These are phyloP conservation scores for Pseudorhombus dupliciocellatus DNA, from an alignment of 2,113 vertebrate genomes.

Conservation along the genomic window DNA sequence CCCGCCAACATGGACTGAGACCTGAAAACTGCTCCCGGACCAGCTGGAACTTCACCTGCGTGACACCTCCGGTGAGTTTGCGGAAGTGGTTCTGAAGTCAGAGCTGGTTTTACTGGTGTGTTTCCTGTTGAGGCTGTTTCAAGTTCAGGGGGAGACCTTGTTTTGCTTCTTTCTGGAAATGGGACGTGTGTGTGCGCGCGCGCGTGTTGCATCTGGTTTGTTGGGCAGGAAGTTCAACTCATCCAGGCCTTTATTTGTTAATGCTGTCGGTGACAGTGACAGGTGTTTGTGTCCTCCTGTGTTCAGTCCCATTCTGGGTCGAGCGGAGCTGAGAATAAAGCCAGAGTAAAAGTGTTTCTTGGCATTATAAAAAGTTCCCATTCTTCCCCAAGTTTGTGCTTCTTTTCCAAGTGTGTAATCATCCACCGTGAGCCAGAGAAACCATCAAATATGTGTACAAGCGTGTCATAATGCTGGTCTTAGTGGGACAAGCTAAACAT, in stretches of 20 bases:
- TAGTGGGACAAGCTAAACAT: constrained; percentile 63
- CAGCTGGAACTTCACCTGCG: not conserved
- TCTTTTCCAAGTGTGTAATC: not conserved
- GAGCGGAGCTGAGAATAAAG: too few species aligned
- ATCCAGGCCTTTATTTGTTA: too few species aligned
- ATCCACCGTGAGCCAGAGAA: not conserved
- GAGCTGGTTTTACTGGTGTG: not conserved
- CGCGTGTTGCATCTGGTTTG: too few species aligned
- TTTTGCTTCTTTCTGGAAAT: not conserved
- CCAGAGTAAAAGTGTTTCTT: not conserved
- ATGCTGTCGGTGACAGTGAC: too few species aligned
- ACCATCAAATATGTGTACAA: constrained; percentile 52
- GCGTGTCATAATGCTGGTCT: constrained; percentile 20
- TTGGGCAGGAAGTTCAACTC: too few species aligned
- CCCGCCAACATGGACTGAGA: constrained; percentile 46
- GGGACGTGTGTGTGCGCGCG: not conserved
- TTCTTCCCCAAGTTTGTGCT: not conserved
- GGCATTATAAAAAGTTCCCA: not conserved
- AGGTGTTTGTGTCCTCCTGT: too few species aligned
- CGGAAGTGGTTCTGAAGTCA: not conserved
- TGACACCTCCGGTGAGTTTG: constrained; percentile 39
- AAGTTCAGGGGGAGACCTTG: not conserved
- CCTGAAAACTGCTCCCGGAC: not conserved
- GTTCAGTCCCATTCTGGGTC: too few species aligned
- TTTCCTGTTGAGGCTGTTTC: not conserved